A percentile compares a stretch with the other conserved stretches of the same genome.
Evolutionary conservation across 1,140 invertebrate species (phyloP).

Genomic region (Marisa cornuarietis): DNA sequence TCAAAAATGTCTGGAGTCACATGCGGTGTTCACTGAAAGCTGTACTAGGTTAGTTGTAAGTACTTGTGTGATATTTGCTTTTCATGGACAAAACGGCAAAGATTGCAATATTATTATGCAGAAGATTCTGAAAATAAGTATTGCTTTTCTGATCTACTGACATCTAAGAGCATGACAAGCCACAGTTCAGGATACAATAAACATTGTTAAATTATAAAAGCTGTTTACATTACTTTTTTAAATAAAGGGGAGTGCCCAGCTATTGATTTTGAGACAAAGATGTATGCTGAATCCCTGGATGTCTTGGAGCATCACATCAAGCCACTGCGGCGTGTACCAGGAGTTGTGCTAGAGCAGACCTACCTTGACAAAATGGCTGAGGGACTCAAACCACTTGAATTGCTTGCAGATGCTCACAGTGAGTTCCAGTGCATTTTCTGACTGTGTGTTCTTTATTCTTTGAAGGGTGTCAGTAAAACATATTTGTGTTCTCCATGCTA

Average conservation of each 20-base stretch:
- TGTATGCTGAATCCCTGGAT: conserved; percentile 62
- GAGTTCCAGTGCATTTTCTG: conserved; percentile 18
- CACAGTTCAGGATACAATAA: not conserved
- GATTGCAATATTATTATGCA: too few relatives aligned
- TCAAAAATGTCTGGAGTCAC: conserved; percentile 59
- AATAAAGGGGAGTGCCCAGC: conserved; percentile 59
- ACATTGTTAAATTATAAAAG: not conserved
- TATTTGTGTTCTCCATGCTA: not conserved
- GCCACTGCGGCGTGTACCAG: conserved; percentile 56
- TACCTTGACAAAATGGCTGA: conserved; percentile 65
- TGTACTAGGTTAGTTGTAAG: conserved; percentile 52
- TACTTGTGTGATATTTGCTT: too few relatives aligned
- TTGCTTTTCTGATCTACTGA: too few relatives aligned
- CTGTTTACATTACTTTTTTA: not conserved
- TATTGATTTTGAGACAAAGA: conserved; percentile 63
- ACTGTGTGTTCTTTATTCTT: not conserved
- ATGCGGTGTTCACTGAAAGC: conserved; percentile 57
- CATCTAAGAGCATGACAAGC: not conserved
- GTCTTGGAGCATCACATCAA: conserved; percentile 63
- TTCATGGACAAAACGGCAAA: too few relatives aligned
- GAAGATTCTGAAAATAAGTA: not conserved
- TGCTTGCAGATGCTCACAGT: conserved; percentile 47
- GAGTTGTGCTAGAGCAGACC: conserved; percentile 62
- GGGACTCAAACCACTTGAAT: conserved; percentile 58
- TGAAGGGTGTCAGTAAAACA: not conserved